These are phyloP conservation scores for Typhlichthys eigenmanni DNA, from an alignment of 2,797 vertebrate species.

Conservation along the genomic window DNA sequence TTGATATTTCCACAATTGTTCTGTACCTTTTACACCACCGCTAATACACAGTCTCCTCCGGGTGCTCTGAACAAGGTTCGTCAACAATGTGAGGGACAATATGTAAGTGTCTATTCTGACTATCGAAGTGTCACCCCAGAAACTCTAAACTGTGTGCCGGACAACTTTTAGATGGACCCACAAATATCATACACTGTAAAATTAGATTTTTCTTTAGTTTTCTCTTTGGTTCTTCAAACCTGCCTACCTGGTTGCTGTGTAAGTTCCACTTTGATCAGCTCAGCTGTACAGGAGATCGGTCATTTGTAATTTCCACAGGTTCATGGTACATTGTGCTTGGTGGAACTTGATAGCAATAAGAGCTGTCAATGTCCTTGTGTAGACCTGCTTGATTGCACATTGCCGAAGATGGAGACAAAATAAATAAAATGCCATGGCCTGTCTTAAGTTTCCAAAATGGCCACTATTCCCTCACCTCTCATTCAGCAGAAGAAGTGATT, in stretches of 20 bases:
- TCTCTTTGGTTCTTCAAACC: slow-evolving; percentile 15
- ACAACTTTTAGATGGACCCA: slow-evolving; percentile 6
- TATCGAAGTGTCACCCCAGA: slow-evolving; percentile 26
- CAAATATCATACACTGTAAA: not conserved
- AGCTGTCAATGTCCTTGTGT: not conserved
- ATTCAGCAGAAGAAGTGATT: slow-evolving; percentile 37
- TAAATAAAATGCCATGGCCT: slow-evolving; percentile 28
- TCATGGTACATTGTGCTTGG: no score
- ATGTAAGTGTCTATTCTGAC: slow-evolving; percentile 34
- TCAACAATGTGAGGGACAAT: slow-evolving; percentile 26
- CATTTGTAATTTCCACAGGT: no score
- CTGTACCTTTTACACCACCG: slow-evolving; percentile 46
- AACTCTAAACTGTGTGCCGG: not conserved
- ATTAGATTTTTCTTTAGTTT: slow-evolving; percentile 6
- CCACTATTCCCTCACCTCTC: slow-evolving; percentile 26
- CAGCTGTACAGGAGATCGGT: slow-evolving; percentile 1
- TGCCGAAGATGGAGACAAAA: slow-evolving; percentile 23
- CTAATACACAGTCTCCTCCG: slow-evolving; percentile 40
- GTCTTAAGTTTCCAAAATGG: slow-evolving; percentile 45
- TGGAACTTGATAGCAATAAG: no score
- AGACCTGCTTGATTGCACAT: slow-evolving; percentile 18
- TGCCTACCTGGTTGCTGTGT: slow-evolving; percentile 29
- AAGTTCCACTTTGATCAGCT: not conserved
- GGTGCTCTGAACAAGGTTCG: slow-evolving; percentile 12
- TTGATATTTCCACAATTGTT: slow-evolving; percentile 66